A percentile compares a stretch with the other conserved stretches of the same genome.
Evolutionary conservation across 2,797 vertebrate species (phyloP).

Genomic region (Otolemur crassicaudatus): DNA sequence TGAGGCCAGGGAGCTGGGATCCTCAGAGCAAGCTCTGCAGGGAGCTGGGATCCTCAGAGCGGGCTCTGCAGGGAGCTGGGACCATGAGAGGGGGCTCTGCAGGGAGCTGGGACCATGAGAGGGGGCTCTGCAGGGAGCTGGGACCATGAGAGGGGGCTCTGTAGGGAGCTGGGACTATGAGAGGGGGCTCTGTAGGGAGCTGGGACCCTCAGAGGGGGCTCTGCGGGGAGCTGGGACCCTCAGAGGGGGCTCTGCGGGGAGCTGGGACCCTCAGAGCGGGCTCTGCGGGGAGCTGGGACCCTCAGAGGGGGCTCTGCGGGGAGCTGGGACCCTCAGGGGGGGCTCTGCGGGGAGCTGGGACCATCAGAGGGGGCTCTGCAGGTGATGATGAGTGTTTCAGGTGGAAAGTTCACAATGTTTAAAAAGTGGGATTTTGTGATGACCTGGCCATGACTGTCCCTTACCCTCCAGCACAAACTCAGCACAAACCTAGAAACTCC

Average conservation of each 20-base stretch:
- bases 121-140: rapidly evolving
- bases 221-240: rapidly evolving
- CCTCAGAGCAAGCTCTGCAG: rapidly evolving
- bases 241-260: rapidly evolving
- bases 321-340: rapidly evolving
- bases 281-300: rapidly evolving
- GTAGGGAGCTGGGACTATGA: rapidly evolving
- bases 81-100: rapidly evolving
- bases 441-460: rapidly evolving
- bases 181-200: rapidly evolving
- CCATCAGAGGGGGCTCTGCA: rapidly evolving
- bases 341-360: rapidly evolving
- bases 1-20: rapidly evolving
- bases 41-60: rapidly evolving
- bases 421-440: rapidly evolving
- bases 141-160: rapidly evolving
- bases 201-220: rapidly evolving
- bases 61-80: rapidly evolving
- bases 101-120: rapidly evolving
- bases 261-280: rapidly evolving
- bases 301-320: rapidly evolving
- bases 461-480: no score
- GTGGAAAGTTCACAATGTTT: rapidly evolving
- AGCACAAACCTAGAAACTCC: rapidly evolving
- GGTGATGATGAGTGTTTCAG: rapidly evolving